A percentile compares a stretch with the other conserved stretches of the same genome.
Conservation (phyloP, 1,140 invertebrate genomes). For the Drosophila pandora region DNA sequence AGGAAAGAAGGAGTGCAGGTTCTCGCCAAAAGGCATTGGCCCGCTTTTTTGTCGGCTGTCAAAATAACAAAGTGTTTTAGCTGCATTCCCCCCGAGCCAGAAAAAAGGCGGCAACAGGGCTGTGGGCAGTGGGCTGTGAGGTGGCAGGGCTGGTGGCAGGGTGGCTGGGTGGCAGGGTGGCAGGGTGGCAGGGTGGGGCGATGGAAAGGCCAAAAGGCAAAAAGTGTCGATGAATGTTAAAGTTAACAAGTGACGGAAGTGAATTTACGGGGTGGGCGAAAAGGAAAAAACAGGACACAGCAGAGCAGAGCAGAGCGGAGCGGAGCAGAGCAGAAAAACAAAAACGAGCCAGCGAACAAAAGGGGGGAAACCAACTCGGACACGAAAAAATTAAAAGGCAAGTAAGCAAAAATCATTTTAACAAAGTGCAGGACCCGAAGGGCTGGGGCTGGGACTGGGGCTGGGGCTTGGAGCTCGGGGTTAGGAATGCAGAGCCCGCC, state of each 20-base stretch:
- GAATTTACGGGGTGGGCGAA: conserved; percentile 58
- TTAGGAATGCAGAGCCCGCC: too few species aligned
- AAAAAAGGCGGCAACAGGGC: conserved; percentile 1
- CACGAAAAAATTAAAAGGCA: conserved; percentile 65
- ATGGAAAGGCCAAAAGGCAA: conserved; percentile 55
- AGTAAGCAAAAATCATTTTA: conserved; percentile 68
- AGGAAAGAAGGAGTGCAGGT: conserved; percentile 49
- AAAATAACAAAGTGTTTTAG: conserved; percentile 74
- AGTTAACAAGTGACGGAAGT: conserved; percentile 76
- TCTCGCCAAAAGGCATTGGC: conserved; percentile 49
- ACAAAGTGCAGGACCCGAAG: conserved; percentile 51
- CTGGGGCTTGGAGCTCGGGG: too few species aligned
- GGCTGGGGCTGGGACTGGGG: not conserved
- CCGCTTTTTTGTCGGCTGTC: conserved; percentile 65
- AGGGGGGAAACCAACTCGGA: conserved; percentile 28
- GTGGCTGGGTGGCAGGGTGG: too few species aligned
- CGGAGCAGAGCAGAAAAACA: conserved; percentile 1
- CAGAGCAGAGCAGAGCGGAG: conserved; percentile 27
- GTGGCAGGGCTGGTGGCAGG: too few species aligned
- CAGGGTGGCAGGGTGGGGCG: not conserved
- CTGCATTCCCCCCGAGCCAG: conserved; percentile 36
- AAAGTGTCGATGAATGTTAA: conserved; percentile 77
- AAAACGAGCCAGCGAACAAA: conserved; percentile 28
- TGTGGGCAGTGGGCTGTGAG: too few species aligned
- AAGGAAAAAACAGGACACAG: conserved; percentile 39